Percentiles rank a stretch among this genome's conserved stretches.
Evolutionary conservation across 2,113 vertebrate species (phyloP).

Genomic region (Pterocles burchelli): DNA sequence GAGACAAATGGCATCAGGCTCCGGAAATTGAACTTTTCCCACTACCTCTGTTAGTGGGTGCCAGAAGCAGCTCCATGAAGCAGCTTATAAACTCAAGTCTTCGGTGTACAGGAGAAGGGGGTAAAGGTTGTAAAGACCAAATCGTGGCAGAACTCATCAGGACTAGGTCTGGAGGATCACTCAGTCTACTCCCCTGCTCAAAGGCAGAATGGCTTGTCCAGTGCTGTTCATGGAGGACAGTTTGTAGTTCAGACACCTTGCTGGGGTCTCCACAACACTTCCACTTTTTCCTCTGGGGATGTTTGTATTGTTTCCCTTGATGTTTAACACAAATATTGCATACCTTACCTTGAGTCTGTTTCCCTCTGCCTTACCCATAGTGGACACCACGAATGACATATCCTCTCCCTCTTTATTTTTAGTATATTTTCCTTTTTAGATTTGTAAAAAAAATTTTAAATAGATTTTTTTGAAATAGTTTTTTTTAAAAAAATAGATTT

Average conservation of each 20-base stretch:
- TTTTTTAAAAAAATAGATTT: background rate
- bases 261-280: background rate
- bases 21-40: background rate
- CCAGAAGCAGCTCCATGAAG: background rate
- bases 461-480: background rate
- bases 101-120: background rate
- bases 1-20: background rate
- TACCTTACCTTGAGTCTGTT: background rate
- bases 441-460: background rate
- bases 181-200: background rate
- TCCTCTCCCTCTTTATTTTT: background rate
- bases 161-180: background rate
- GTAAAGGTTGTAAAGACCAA: background rate
- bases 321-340: background rate
- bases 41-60: background rate
- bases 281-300: background rate
- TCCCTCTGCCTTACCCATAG: background rate
- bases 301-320: background rate
- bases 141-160: background rate
- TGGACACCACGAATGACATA: background rate
- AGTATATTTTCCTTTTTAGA: background rate
- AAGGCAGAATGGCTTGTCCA: background rate
- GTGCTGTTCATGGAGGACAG: accelerated
- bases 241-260: background rate
- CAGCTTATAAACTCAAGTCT: background rate